Conservation (phyloP, 2,113 vertebrate species). For the Actinemys pallida region DNA sequence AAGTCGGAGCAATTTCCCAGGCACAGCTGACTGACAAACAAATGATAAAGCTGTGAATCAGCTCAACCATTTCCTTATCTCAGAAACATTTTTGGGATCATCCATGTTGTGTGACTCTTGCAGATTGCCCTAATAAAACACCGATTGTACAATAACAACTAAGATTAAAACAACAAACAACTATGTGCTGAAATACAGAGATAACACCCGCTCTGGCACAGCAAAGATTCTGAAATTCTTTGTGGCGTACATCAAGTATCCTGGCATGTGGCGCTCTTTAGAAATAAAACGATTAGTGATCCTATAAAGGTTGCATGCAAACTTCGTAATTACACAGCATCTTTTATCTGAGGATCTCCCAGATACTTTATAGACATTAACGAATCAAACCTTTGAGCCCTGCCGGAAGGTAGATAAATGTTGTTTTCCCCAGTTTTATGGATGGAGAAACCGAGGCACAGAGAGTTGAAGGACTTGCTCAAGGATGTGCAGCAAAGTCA, state of each 20-base stretch:
- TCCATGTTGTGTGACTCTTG: conserved; percentile 30
- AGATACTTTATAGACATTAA: neutral
- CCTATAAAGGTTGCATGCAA: neutral
- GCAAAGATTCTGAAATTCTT: conserved; percentile 17
- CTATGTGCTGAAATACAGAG: neutral
- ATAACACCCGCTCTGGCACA: neutral
- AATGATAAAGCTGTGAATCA: neutral
- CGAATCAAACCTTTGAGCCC: neutral
- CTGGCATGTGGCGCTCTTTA: neutral
- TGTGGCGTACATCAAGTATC: neutral
- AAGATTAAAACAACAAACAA: conserved; percentile 20
- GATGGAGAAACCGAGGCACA: neutral
- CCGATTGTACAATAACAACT: conserved; percentile 38
- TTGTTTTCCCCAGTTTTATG: neutral
- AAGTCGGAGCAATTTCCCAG: neutral
- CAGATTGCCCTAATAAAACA: conserved; percentile 53
- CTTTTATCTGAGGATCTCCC: neutral
- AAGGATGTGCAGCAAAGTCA: neutral
- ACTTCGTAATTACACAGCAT: neutral
- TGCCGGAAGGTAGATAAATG: conserved; percentile 31
- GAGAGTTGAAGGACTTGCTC: neutral
- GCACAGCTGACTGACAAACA: neutral
- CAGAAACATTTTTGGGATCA: conserved; percentile 41
- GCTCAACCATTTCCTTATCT: conserved; percentile 4
- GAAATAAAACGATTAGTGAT: neutral